These are phyloP conservation scores for mouse (Mus musculus) DNA, from an alignment of 2,113 vertebrate species.

Conservation along the genomic window DNA sequence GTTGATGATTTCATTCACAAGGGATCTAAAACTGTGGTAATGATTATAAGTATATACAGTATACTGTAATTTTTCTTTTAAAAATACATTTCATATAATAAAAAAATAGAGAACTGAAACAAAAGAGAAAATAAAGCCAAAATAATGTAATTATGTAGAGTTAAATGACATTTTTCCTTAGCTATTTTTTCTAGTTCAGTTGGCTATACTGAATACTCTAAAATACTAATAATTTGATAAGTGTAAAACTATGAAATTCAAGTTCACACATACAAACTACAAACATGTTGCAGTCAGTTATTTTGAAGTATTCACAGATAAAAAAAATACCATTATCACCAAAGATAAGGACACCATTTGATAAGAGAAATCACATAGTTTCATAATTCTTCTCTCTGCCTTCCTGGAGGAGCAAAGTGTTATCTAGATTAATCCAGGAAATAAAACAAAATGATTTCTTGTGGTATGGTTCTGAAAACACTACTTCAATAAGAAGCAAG, in stretches of 20 bases:
- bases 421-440: background rate
- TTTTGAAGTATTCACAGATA: background rate
- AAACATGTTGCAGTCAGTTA: background rate
- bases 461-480: background rate
- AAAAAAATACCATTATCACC: background rate
- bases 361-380: background rate
- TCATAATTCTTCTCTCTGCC: background rate
- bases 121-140: background rate
- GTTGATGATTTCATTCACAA: slow-evolving; percentile 68
- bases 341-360: background rate
- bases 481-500: background rate
- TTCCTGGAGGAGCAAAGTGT: background rate
- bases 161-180: background rate
- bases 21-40: slow-evolving; percentile 53
- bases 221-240: background rate
- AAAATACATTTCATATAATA: background rate
- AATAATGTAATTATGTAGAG: background rate
- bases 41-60: slow-evolving; percentile 39
- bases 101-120: background rate
- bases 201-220: background rate
- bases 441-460: background rate
- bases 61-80: background rate
- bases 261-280: background rate
- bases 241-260: background rate
- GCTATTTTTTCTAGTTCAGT: background rate